Evolutionary conservation across 2,113 vertebrate species (phyloP).

Genomic region (Meriones unguiculatus): DNA sequence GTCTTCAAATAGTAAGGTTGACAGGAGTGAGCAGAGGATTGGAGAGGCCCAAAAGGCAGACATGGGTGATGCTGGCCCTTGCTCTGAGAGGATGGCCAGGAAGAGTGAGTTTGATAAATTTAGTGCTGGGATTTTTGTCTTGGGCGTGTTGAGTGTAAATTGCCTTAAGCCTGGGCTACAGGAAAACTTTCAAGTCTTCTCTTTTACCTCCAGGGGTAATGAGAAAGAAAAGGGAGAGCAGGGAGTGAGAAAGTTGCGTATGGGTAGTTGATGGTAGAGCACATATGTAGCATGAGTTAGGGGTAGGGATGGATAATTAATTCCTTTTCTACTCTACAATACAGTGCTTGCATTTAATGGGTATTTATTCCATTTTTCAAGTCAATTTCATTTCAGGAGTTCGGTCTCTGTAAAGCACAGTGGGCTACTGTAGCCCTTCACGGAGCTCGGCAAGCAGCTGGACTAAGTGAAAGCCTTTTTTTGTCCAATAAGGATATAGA

Average conservation of each 20-base stretch:
- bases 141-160: background rate
- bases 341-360: background rate
- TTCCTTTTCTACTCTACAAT: background rate
- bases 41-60: background rate
- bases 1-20: background rate
- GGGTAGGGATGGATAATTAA: background rate
- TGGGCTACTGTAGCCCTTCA: background rate
- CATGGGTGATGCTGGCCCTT: background rate
- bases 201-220: background rate
- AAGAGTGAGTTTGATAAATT: background rate
- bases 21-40: background rate
- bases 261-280: background rate
- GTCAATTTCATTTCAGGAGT: conserved; percentile 35
- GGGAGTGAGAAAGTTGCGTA: too few relatives aligned
- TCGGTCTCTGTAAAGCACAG: background rate
- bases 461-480: background rate
- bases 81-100: background rate
- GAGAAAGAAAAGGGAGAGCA: background rate
- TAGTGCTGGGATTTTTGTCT: background rate
- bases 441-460: background rate
- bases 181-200: background rate
- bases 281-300: background rate
- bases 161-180: background rate
- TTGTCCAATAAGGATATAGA: background rate
- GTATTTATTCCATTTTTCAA: conserved; percentile 2